Evolutionary conservation across 2,797 vertebrate species (phyloP), one percentile per base, ranked within the genome.

Genomic region (Sebastes wilsoni): DNA sequence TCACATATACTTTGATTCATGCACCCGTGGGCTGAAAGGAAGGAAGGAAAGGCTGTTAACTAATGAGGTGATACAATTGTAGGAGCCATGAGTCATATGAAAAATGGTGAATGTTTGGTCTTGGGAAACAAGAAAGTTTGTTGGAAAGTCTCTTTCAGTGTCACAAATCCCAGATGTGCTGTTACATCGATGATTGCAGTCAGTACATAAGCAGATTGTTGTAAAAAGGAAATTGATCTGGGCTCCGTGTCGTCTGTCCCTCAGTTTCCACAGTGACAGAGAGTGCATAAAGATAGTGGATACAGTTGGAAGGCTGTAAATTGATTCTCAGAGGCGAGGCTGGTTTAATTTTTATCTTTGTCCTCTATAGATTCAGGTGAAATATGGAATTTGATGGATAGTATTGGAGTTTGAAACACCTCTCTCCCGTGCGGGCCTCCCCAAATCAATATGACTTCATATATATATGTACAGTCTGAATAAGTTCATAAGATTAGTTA

Each of bases 201-300:
- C 38, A 25, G 81, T 60, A 72, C 73, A 67, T 27, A 83, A 0
- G 18, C 32, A 76, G 25, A 38, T 58, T 81, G 66, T 69, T 73
- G 4, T 16, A 25, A 69, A 84, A 88, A 55, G 65, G 75, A 89
- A 85, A 87, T 73, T 80, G 81, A 71, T 67, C 36, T 1, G 1
- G 20, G 10, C 18, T 67, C 11, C 23, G 23, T 60, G 68, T 3
- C 4, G 1, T 54, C 13, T 6, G 23, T 28, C 16, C 58, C 28
- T 13, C 9, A 14, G 67, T 88, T 87, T 87, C 83, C 81, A 46
- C 58, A 36, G 73, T 71, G 74, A 76, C 38, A 34, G 10, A 25
- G 68, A 30, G 16, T 10, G 8, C 5, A 34, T 38, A 23, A 42
- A 80, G 80, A 87, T 80, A 78, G 10, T 13, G 32, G 16, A 7